Evolutionary conservation across 2,797 vertebrate species (phyloP), one percentile per base, ranked within the genome.

Genomic region (Discoglossus pictus): DNA sequence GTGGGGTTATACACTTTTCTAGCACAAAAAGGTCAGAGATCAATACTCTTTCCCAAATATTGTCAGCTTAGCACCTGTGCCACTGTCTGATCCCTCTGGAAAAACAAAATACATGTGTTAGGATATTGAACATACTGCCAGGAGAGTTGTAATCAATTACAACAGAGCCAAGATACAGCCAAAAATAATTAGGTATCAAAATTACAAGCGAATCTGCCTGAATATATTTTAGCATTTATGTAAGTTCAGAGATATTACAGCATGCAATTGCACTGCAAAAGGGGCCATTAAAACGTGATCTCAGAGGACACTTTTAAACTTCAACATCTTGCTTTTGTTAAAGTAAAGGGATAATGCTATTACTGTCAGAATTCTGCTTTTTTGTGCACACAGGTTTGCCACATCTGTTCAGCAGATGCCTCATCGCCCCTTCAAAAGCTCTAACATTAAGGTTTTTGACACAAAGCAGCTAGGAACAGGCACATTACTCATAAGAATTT

Each of bases 281-380:
- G 25, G 55, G 61, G 31, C 52, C 54, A 59, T 51, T 71, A 71
- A 64, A 64, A 71, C 59, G 44, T 42, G 61, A 58, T 71, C 61
- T 71, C 61, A 24, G 42, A 71, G 61, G 68, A 44, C 53, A 18
- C 50, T 64, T 71, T 71, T 59, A 42, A 20, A 64, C 59, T 71
- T 61, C 27, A 65, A 64, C 68, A 71, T 71, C 68, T 71, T 71
- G 68, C 36, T 52, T 64, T 64, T 71, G 53, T 71, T 71, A 71
- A 71, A 71, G 65, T 59, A 71, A 65, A 64, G 53, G 68, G 68
- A 71, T 71, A 71, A 71, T 71, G 61, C 68, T 71, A 71, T 71
- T 71, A 64, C 68, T 71, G 68, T 71, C 68, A 62, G 51, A 43
- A 61, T 69, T 54, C 42, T 35, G 42, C 40, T 69, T 61, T 61